Evolutionary conservation across 2,113 vertebrate species (phyloP).

Genomic region (Amphiprion ocellaris): DNA sequence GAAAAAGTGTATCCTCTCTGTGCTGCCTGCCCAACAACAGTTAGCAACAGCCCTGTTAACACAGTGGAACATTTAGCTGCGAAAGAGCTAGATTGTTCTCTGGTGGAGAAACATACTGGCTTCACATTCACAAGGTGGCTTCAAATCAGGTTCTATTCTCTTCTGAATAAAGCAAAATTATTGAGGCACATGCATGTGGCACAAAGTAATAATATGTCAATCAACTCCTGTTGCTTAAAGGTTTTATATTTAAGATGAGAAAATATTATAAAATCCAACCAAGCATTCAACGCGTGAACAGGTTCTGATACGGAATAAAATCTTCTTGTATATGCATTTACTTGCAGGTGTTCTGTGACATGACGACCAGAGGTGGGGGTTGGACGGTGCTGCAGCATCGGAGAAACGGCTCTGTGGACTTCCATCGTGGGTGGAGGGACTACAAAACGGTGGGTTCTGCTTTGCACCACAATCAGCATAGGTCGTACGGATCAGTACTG

Average conservation of each 20-base stretch:
- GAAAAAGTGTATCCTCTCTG: background rate
- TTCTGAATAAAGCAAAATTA: conserved; percentile 3
- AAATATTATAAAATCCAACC: too few relatives aligned
- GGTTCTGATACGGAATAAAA: background rate
- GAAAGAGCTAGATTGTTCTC: conserved; percentile 5
- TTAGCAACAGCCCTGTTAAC: background rate
- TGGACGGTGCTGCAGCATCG: conserved; percentile 89
- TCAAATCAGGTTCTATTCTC: background rate
- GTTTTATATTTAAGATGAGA: background rate
- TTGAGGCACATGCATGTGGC: background rate
- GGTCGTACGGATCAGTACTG: conserved; percentile 18
- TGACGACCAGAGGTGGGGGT: conserved; percentile 87
- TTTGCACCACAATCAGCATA: background rate
- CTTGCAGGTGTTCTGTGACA: conserved; percentile 87
- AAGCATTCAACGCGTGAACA: too few relatives aligned
- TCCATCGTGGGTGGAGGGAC: conserved; percentile 87
- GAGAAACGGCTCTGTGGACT: conserved; percentile 83
- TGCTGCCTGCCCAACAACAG: background rate
- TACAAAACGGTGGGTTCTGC: conserved; percentile 83
- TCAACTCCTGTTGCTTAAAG: background rate
- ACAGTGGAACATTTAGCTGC: conserved; percentile 23
- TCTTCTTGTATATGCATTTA: background rate
- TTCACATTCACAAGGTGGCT: conserved; percentile 3
- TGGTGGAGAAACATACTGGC: conserved; percentile 13
- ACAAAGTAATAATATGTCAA: background rate